Evolutionary conservation across 2,797 vertebrate genomes (phyloP).

Genomic region (Danio kyathit): DNA sequence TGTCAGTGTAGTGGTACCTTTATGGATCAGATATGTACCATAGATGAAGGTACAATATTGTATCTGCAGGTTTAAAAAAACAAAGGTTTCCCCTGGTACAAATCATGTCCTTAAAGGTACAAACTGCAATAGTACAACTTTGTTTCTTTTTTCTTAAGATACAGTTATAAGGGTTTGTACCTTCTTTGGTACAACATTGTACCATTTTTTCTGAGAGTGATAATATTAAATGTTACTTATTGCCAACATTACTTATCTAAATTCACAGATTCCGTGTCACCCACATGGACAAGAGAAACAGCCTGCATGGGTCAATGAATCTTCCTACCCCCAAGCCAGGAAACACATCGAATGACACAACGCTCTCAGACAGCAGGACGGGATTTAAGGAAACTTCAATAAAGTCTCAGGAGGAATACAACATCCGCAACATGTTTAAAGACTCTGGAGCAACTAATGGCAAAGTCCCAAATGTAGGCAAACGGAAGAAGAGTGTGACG

Average conservation of each 20-base stretch:
- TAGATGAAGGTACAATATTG: too few species aligned
- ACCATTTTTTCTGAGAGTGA: too few species aligned
- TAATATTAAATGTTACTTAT: too few species aligned
- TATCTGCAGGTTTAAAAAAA: too few species aligned
- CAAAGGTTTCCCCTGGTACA: too few species aligned
- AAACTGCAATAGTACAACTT: too few species aligned
- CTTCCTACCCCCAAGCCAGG: slow-evolving; percentile 61
- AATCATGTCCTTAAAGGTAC: too few species aligned
- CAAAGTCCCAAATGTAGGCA: slow-evolving; percentile 64
- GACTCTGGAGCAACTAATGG: slow-evolving; percentile 75
- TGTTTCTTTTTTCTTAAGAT: too few species aligned
- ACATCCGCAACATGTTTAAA: slow-evolving; percentile 80
- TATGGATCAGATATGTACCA: too few species aligned
- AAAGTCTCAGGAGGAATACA: slow-evolving; percentile 65
- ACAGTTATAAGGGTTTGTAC: too few species aligned
- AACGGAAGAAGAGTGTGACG: slow-evolving; percentile 71
- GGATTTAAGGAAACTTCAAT: slow-evolving; percentile 11
- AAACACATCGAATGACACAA: slow-evolving; percentile 69
- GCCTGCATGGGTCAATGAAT: slow-evolving; percentile 73
- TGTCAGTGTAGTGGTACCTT: too few species aligned
- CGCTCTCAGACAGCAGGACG: slow-evolving; percentile 68
- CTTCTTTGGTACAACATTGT: too few species aligned
- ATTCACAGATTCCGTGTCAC: slow-evolving; percentile 88
- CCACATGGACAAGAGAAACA: slow-evolving; percentile 87
- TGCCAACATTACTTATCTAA: not conserved